phyloP scores from a whole-genome alignment of 64 coral and sea anemone species.

The Montipora foliosa region DNA sequence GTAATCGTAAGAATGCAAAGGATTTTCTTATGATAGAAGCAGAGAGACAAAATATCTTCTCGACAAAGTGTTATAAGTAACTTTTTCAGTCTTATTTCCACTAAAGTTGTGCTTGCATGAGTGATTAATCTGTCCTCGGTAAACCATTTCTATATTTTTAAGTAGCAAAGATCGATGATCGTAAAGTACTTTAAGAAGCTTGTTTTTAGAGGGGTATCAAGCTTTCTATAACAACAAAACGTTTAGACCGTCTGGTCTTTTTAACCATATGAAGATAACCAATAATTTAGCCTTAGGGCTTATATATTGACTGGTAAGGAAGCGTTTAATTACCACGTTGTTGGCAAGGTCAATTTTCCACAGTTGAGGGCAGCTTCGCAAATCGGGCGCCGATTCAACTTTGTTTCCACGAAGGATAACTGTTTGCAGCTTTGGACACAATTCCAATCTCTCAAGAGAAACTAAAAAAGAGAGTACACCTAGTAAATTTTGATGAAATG shows the following conservation, averaged over 20 bases:
- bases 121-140: too few relatives aligned
- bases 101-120: too few relatives aligned
- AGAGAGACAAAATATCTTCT: too few relatives aligned
- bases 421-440: constrained; percentile 90
- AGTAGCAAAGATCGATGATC: neutral
- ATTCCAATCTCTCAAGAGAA: constrained; percentile 84
- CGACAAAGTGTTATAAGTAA: too few relatives aligned
- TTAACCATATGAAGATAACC: neutral
- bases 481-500: neutral
- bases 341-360: constrained; percentile 99
- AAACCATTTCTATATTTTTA: neutral
- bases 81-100: too few relatives aligned
- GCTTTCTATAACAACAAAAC: neutral
- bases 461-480: constrained; percentile 61
- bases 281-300: neutral
- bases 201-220: neutral
- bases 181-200: neutral
- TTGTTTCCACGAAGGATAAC: constrained; percentile 77
- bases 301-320: neutral
- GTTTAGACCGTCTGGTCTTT: neutral
- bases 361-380: constrained; percentile 87
- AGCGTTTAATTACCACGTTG: constrained; percentile 83
- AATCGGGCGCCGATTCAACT: constrained; percentile 83
- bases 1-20: too few relatives aligned
- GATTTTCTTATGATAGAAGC: too few relatives aligned